Evolutionary conservation across 2,888 invertebrate genomes (phyloP).

Genomic region (Platycnemis pennipes): DNA sequence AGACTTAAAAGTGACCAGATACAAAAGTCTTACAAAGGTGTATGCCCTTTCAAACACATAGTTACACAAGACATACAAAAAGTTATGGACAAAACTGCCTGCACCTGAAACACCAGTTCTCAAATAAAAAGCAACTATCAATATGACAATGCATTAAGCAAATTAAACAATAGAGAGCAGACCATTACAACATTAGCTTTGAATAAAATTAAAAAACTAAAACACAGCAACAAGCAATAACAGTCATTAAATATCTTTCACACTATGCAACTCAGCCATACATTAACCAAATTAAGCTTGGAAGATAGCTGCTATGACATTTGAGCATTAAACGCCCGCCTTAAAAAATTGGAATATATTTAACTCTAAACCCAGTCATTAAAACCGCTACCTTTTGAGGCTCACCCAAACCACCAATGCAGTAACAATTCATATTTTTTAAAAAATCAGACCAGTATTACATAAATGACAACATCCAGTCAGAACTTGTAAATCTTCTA

Average conservation of each 20-base stretch:
- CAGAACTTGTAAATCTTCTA: conserved; percentile 59
- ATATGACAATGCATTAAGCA: conserved; percentile 48
- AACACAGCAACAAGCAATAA: conserved; percentile 46
- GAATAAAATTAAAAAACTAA: conserved; percentile 31
- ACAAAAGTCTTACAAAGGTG: conserved; percentile 64
- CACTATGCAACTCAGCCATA: conserved; percentile 56
- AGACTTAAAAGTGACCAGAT: conserved; percentile 66
- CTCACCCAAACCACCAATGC: conserved; percentile 54
- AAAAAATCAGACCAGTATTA: conserved; percentile 34
- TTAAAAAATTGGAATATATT: neutral
- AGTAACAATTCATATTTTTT: conserved; percentile 3
- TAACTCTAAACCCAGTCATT: conserved; percentile 36
- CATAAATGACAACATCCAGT: conserved; percentile 57
- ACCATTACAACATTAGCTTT: conserved; percentile 13
- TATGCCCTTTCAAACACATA: conserved; percentile 49
- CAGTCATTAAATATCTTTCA: conserved; percentile 43
- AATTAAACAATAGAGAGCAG: conserved; percentile 30
- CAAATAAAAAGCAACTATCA: conserved; percentile 46
- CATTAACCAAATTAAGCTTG: conserved; percentile 9
- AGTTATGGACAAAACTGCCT: conserved; percentile 49
- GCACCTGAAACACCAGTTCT: conserved; percentile 29
- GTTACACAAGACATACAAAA: conserved; percentile 36
- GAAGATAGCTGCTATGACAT: conserved; percentile 43
- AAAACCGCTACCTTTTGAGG: conserved; percentile 48
- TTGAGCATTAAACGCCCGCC: conserved; percentile 10